These are phyloP conservation scores for Acronicta aceris DNA, from an alignment of 2,888 invertebrate genomes.

Conservation along the genomic window DNA sequence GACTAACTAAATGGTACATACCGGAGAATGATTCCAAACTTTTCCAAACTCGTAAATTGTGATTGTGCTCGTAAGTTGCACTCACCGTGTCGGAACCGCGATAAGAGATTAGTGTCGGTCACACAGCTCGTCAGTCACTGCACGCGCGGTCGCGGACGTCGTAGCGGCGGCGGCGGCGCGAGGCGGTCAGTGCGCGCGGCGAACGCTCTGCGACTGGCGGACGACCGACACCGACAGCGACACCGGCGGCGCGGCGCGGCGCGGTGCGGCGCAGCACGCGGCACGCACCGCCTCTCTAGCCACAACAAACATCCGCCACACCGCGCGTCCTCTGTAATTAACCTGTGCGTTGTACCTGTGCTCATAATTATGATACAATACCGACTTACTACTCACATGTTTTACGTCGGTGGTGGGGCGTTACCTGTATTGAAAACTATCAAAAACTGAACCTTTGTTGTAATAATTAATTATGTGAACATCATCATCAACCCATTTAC, in stretches of 20 bases:
- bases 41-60: conserved; percentile 27
- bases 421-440: too few species aligned
- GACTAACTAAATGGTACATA: conserved; percentile 24
- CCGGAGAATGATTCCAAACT: conserved; percentile 26
- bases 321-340: conserved; percentile 2
- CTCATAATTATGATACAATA: background rate
- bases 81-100: conserved; percentile 22
- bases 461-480: too few species aligned
- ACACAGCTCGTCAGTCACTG: background rate
- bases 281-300: conserved; percentile 3
- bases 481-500: too few species aligned
- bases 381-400: too few species aligned
- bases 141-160: conserved; percentile 1
- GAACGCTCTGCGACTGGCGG: conserved; percentile 39
- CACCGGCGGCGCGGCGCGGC: conserved; percentile 12
- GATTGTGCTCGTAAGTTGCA: background rate
- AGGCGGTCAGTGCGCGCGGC: conserved; percentile 38
- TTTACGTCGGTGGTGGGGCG: too few species aligned
- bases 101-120: conserved; percentile 44
- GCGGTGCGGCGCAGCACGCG: conserved; percentile 1
- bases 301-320: conserved; percentile 8
- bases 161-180: conserved; percentile 9
- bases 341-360: background rate
- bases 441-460: too few species aligned
- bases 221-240: conserved; percentile 5